These are phyloP conservation scores for Meandrina meandrites DNA, from an alignment of 92 coral and sea anemone species.

Conservation along the genomic window DNA sequence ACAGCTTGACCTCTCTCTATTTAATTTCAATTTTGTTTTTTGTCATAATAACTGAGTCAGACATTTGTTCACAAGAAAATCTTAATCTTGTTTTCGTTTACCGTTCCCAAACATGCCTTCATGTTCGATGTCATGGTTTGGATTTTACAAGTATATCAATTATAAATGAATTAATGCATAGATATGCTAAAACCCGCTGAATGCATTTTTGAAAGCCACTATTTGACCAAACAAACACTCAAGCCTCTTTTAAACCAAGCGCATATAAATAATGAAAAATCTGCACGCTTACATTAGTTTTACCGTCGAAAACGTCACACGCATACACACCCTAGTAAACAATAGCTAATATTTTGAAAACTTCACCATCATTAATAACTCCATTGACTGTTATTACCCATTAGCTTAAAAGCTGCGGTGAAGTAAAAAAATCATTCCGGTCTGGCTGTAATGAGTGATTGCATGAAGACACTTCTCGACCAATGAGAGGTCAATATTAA, in stretches of 20 bases:
- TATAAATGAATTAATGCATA: neutral
- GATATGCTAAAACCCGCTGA: constrained; percentile 20
- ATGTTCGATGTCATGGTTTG: neutral
- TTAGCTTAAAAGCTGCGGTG: neutral
- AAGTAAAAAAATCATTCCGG: neutral
- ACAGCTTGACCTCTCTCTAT: neutral
- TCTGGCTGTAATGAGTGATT: neutral
- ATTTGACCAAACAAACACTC: constrained; percentile 49
- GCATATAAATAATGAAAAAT: constrained; percentile 27
- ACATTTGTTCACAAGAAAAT: neutral
- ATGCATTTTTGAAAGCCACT: constrained; percentile 32
- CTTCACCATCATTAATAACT: neutral
- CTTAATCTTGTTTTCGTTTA: neutral
- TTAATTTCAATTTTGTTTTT: neutral
- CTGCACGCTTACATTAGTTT: neutral
- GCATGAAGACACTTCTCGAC: constrained; percentile 1
- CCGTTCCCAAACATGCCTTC: neutral
- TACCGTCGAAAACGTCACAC: constrained; percentile 7
- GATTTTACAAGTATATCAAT: neutral
- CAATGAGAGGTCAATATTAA: constrained; percentile 27
- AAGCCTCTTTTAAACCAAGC: constrained; percentile 24
- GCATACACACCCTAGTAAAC: neutral
- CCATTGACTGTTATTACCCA: neutral
- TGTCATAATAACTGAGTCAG: neutral
- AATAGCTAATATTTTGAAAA: constrained; percentile 7